These are phyloP conservation scores for Papilio aristodemus DNA, from an alignment of 1,140 invertebrate species.

Conservation along the genomic window DNA sequence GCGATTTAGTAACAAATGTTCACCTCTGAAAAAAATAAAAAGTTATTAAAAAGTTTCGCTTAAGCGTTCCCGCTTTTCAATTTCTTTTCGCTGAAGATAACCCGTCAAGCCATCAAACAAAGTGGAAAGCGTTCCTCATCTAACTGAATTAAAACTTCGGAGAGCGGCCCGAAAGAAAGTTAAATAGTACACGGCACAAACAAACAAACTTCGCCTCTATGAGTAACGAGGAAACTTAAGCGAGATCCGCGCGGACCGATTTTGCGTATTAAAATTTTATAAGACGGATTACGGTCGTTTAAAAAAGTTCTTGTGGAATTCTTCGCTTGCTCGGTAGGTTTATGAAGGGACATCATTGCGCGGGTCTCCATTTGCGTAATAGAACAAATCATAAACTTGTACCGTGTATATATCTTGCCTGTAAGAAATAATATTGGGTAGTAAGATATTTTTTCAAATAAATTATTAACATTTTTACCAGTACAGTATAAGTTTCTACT, in stretches of 20 bases:
- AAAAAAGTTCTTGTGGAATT: slow-evolving; percentile 29
- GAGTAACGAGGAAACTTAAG: slow-evolving; percentile 38
- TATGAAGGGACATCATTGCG: slow-evolving; percentile 27
- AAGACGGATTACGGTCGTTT: slow-evolving; percentile 34
- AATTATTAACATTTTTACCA: not conserved
- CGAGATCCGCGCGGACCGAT: slow-evolving; percentile 17
- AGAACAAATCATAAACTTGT: slow-evolving; percentile 6
- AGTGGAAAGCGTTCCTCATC: slow-evolving; percentile 35
- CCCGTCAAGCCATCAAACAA: slow-evolving; percentile 30
- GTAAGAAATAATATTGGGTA: not conserved
- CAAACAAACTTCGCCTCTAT: slow-evolving; percentile 38
- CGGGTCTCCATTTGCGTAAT: slow-evolving; percentile 5
- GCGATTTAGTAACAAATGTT: no score
- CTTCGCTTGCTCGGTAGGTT: slow-evolving; percentile 21
- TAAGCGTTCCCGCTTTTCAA: slow-evolving; percentile 13
- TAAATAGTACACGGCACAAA: slow-evolving; percentile 34
- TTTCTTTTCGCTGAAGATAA: slow-evolving; percentile 22
- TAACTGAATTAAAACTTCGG: slow-evolving; percentile 54
- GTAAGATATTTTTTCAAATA: not conserved
- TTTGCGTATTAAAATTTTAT: slow-evolving; percentile 35
- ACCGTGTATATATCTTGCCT: not conserved
- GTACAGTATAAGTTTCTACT: no score
- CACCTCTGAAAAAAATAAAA: not conserved
- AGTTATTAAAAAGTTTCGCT: not conserved
- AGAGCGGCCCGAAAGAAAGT: slow-evolving; percentile 39